phyloP scores from a whole-genome alignment of 2,797 vertebrate genomes.

The Sardinella longiceps region DNA sequence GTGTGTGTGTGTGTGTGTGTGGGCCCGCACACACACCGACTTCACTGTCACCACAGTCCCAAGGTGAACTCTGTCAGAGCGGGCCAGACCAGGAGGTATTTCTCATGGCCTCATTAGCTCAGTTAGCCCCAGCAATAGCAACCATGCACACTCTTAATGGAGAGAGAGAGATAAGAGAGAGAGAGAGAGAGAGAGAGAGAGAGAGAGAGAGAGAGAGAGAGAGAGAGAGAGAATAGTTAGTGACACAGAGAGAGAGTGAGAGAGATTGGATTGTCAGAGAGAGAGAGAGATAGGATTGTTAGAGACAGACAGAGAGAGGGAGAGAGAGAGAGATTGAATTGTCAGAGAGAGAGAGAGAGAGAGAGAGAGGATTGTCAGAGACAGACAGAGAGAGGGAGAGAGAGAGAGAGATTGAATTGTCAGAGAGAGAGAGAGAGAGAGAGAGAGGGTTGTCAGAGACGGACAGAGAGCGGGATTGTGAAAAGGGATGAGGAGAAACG shows the following conservation, averaged over 20 bases:
- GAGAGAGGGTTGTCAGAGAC: no score
- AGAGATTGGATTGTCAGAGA: no score
- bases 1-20: slow-evolving; percentile 13
- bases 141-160: not conserved
- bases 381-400: no score
- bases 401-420: no score
- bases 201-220: not conserved
- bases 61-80: not conserved
- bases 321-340: not conserved
- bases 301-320: not conserved
- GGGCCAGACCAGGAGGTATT: not conserved
- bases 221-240: no score
- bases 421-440: no score
- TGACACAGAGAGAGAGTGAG: no score
- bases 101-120: not conserved
- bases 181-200: not conserved
- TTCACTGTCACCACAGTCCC: not conserved
- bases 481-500: no score
- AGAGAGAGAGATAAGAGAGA: not conserved
- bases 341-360: not conserved
- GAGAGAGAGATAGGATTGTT: no score
- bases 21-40: not conserved
- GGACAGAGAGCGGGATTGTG: not conserved
- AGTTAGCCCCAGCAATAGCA: not conserved
- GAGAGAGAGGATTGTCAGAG: no score